Base-by-base conservation (phyloP, 2,888 invertebrate genomes). In the Sympetrum striolatum region DNA sequence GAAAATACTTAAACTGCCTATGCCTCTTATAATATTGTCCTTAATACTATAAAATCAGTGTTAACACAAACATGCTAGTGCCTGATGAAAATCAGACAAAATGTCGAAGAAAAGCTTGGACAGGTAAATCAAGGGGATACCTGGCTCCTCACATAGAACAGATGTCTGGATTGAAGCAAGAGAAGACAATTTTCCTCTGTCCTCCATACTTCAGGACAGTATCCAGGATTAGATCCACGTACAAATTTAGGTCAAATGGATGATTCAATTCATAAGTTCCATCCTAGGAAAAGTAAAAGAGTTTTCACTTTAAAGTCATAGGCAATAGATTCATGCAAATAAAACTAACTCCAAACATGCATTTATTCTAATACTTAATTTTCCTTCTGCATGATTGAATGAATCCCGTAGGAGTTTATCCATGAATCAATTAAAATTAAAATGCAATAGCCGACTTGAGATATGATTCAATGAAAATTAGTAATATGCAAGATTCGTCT, bases 141-240 rank as follows among this genome's bases (percentile, higher is more conserved):
- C 80, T 31, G 86, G 58, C 79, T 90, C 93, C 94, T 94, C 93
- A 95, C 98, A 99, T 97, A 2, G 97, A 96, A 93, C 99, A 99
- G 92, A 98, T 97, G 93, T 99, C 99, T 0, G 99, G 98, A 94
- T 99, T 98, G 94, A 99, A 99, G 92, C 98, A 98, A 0, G 98
- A 98, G 93, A 99, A 97, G 35, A 99, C 96, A 91, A 99, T 97
- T 91, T 97, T 96, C 25, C 99, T 95, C 14, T 95, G 95, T 5
- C 96, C 97, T 12, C 97, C 98, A 93, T 98, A 95, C 92, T 96
- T 96, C 92, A 99, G 94, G 0, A 99, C 97, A 31, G 97, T 97
- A 93, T 97, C 97, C 91, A 99, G 94, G 92, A 97, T 96, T 93
- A 95, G 96, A 94, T 99, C 99, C 92, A 99, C 95, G 94, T 98